Percentiles rank a stretch among this genome's conserved stretches.
These are phyloP conservation scores for Hippoglossus stenolepis DNA, from an alignment of 2,113 vertebrate species.

Conservation along the genomic window DNA sequence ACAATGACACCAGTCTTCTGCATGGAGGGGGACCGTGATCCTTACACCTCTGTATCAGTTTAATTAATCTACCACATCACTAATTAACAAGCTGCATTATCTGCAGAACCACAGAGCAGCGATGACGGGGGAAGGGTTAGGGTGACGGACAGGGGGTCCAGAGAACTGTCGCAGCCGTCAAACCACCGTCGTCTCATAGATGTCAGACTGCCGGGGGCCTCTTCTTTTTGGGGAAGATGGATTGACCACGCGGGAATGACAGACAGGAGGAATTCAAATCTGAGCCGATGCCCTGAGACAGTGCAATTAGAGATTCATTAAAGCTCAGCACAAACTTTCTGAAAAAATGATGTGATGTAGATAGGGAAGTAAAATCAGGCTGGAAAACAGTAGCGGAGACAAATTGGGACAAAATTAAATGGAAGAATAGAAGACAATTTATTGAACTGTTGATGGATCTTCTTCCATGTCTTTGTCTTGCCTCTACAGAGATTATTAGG, in stretches of 20 bases:
- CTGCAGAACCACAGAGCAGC: conserved; percentile 38
- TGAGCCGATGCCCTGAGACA: conserved; percentile 32
- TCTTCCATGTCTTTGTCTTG: neutral
- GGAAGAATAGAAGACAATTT: too few relatives aligned
- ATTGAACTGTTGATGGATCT: neutral
- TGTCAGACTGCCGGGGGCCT: conserved; percentile 30
- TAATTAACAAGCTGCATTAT: conserved; percentile 78
- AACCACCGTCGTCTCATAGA: conserved; percentile 22
- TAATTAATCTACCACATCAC: conserved; percentile 78
- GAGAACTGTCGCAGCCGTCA: conserved; percentile 56
- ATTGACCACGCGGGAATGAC: conserved; percentile 32
- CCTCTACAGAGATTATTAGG: neutral
- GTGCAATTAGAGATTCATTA: conserved; percentile 54
- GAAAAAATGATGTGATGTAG: neutral
- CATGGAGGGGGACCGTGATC: conserved; percentile 43
- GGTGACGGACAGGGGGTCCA: conserved; percentile 54
- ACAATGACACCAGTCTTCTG: conserved; percentile 43
- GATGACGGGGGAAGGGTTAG: conserved; percentile 37
- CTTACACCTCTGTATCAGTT: conserved; percentile 63
- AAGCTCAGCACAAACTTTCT: conserved; percentile 16
- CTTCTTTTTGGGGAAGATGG: neutral
- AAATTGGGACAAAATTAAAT: too few relatives aligned
- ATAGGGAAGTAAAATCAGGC: neutral
- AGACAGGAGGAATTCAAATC: conserved; percentile 8
- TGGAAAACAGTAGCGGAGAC: neutral